Conservation (phyloP, 2,113 vertebrate genomes). For the Leptodactylus fuscus region DNA sequence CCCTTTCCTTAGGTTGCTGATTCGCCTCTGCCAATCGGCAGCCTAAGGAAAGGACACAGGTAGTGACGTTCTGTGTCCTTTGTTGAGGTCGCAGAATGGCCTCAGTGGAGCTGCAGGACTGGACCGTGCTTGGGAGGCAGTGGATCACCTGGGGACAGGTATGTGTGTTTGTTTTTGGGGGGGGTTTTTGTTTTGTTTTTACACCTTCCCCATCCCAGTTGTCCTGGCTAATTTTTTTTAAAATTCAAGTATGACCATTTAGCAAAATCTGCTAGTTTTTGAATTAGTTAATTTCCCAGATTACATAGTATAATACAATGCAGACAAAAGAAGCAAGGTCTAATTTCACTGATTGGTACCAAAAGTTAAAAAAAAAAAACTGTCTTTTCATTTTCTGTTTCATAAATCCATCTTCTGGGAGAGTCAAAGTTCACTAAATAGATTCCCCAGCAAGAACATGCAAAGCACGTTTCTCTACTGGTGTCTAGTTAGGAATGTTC, state of each 20-base stretch:
- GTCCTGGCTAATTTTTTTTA: background rate
- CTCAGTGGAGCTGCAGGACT: too few species aligned
- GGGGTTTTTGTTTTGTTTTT: too few species aligned
- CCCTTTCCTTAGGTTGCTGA: too few species aligned
- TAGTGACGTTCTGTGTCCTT: too few species aligned
- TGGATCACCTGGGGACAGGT: too few species aligned
- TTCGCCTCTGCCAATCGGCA: too few species aligned
- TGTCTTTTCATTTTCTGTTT: too few species aligned
- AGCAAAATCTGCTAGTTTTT: background rate
- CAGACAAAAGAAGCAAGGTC: background rate
- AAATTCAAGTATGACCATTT: background rate
- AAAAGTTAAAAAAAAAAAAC: conserved; percentile 2
- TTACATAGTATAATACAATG: background rate
- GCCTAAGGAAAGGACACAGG: too few species aligned
- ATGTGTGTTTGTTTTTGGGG: too few species aligned
- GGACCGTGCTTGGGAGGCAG: too few species aligned
- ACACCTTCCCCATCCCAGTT: too few species aligned
- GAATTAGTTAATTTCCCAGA: conserved; percentile 8
- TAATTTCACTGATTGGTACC: conserved; percentile 42
- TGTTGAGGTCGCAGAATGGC: too few species aligned
- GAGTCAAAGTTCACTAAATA: conserved; percentile 16
- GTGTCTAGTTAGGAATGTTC: conserved; percentile 45
- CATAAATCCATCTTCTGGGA: conserved; percentile 21
- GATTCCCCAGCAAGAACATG: conserved; percentile 37
- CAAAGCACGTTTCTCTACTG: conserved; percentile 46